Evolutionary conservation across 2,797 vertebrate species (phyloP).

Genomic region (Trichosurus vulpecula): DNA sequence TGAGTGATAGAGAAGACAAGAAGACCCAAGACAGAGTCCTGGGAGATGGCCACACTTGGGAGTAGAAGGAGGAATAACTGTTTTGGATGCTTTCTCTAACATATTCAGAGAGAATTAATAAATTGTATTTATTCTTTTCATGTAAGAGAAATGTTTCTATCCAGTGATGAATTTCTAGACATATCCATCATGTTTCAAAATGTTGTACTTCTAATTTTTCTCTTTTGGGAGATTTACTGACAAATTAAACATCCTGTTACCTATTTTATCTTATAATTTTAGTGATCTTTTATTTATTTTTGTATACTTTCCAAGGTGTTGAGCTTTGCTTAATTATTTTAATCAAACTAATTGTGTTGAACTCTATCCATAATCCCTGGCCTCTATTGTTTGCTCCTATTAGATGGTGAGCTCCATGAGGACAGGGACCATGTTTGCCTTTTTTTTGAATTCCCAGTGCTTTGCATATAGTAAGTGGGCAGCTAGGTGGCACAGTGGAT

Average conservation of each 20-base stretch:
- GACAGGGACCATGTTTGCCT: not conserved
- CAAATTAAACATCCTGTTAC: constrained; percentile 10
- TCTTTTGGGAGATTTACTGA: constrained; percentile 29
- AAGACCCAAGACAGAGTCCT: not conserved
- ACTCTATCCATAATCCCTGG: not conserved
- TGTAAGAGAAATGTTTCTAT: constrained; percentile 54
- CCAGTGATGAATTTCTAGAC: constrained; percentile 57
- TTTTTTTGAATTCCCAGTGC: not conserved
- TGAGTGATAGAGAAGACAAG: not conserved
- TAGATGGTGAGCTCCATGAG: not conserved
- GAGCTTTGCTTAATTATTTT: constrained; percentile 35
- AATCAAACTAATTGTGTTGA: not conserved
- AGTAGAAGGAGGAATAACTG: constrained; percentile 19
- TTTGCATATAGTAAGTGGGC: not conserved
- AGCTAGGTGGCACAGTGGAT: not conserved
- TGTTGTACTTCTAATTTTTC: constrained; percentile 48
- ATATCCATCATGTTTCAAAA: constrained; percentile 56
- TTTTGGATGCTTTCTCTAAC: constrained; percentile 63
- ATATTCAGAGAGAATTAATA: constrained; percentile 68
- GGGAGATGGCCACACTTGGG: not conserved
- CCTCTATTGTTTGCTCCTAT: not conserved
- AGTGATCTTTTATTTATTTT: constrained; percentile 30
- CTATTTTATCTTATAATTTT: constrained; percentile 51
- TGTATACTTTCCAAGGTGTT: constrained; percentile 23
- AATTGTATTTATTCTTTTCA: constrained; percentile 66